phyloP scores from a whole-genome alignment of 2,888 invertebrate genomes.

The Melanotus villosus region DNA sequence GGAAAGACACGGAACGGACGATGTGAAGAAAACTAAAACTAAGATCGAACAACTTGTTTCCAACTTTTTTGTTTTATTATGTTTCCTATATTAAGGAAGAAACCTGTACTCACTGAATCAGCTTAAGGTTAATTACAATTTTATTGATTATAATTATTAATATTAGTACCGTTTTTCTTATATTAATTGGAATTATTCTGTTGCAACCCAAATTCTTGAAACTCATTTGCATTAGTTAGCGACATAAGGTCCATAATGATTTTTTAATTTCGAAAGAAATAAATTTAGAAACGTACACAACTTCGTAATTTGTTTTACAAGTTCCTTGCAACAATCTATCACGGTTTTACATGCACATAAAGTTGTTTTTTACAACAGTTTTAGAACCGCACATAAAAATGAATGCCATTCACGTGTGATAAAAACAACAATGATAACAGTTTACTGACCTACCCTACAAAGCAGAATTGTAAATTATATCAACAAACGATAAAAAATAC shows the following conservation, averaged over 20 bases:
- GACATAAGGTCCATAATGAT: no score
- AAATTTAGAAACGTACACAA: no score
- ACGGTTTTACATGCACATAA: neutral
- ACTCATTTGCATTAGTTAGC: no score
- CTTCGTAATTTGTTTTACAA: no score
- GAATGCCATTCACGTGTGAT: slow-evolving; percentile 52
- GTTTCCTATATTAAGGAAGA: slow-evolving; percentile 33
- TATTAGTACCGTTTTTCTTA: neutral
- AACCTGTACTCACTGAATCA: slow-evolving; percentile 15
- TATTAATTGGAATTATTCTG: neutral
- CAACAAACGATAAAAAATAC: slow-evolving; percentile 44
- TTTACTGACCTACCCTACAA: slow-evolving; percentile 65
- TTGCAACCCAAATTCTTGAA: no score
- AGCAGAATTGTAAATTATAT: slow-evolving; percentile 49
- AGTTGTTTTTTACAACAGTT: slow-evolving; percentile 33
- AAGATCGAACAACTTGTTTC: slow-evolving; percentile 31
- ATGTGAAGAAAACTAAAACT: slow-evolving; percentile 24
- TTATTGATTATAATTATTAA: slow-evolving; percentile 22
- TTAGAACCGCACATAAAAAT: slow-evolving; percentile 50
- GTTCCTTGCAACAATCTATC: no score
- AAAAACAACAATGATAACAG: slow-evolving; percentile 64
- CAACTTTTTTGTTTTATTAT: slow-evolving; percentile 26
- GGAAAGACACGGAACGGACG: slow-evolving; percentile 13
- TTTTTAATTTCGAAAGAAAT: no score
- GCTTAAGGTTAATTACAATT: slow-evolving; percentile 27